A percentile compares a stretch with the other conserved stretches of the same genome.
phyloP scores from a whole-genome alignment of 2,797 vertebrate genomes.

The Macropodus opercularis region DNA sequence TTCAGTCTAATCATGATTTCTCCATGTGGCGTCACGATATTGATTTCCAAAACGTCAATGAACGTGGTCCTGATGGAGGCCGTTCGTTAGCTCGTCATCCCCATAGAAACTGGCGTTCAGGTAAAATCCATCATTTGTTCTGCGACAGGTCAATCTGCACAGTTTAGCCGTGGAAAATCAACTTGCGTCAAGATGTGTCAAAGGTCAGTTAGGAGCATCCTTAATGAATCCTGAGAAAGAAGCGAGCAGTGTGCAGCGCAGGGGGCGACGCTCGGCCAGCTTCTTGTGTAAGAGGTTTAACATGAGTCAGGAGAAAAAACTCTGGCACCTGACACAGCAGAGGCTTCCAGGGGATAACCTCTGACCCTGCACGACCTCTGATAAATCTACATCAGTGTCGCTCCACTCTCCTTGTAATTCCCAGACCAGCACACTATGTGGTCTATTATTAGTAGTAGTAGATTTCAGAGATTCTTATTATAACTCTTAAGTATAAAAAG shows the following conservation, averaged over 20 bases:
- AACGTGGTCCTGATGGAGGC: too few species aligned
- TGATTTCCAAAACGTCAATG: too few species aligned
- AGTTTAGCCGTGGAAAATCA: too few species aligned
- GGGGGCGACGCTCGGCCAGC: slow-evolving; percentile 21
- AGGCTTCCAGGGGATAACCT: slow-evolving; percentile 54
- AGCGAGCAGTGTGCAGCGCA: neutral
- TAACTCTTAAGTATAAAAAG: too few species aligned
- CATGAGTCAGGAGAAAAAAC: slow-evolving; percentile 43
- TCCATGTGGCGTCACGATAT: too few species aligned
- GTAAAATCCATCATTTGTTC: neutral
- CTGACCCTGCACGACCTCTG: slow-evolving; percentile 20
- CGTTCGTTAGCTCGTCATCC: neutral
- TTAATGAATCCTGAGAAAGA: neutral
- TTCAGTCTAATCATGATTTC: too few species aligned
- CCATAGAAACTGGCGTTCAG: neutral
- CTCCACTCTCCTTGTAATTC: neutral
- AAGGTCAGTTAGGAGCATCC: neutral
- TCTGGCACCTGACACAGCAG: slow-evolving; percentile 19
- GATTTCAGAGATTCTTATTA: too few species aligned
- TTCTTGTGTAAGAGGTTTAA: slow-evolving; percentile 71
- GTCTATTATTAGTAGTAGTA: too few species aligned
- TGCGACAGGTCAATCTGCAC: neutral
- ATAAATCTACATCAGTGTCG: slow-evolving; percentile 31
- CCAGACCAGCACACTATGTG: neutral
- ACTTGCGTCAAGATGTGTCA: neutral